phyloP scores from a whole-genome alignment of 2,113 vertebrate species.

The Engystomops pustulosus region DNA sequence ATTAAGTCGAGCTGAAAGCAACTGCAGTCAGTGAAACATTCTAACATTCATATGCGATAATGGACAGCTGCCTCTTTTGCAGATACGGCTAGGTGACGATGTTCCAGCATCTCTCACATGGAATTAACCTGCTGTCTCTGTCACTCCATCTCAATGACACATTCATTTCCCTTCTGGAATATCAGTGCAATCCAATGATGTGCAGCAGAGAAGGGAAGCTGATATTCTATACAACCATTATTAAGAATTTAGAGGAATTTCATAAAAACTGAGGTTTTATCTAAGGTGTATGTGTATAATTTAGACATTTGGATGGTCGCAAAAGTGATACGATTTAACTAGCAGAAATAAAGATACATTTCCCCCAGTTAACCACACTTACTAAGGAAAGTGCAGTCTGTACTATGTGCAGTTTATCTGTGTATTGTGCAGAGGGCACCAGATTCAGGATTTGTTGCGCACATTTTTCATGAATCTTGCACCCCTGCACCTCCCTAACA shows the following conservation, averaged over 20 bases:
- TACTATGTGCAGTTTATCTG: too few species aligned
- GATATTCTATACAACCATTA: background rate
- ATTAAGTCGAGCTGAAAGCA: conserved; percentile 22
- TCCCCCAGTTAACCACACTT: too few species aligned
- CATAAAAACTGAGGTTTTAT: too few species aligned
- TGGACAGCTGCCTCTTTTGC: conserved; percentile 43
- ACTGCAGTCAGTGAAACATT: conserved; percentile 36
- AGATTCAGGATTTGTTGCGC: too few species aligned
- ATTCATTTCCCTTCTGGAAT: conserved; percentile 40
- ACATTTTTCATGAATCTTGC: too few species aligned
- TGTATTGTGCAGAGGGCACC: too few species aligned
- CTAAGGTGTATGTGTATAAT: too few species aligned
- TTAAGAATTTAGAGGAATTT: background rate
- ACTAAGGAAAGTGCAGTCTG: too few species aligned
- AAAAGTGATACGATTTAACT: too few species aligned
- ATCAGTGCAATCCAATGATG: background rate
- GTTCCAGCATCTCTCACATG: conserved; percentile 19
- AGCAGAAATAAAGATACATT: too few species aligned
- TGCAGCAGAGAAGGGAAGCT: background rate
- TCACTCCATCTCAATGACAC: conserved; percentile 16
- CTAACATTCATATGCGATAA: conserved; percentile 24
- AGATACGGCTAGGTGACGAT: conserved; percentile 41
- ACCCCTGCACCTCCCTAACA: too few species aligned
- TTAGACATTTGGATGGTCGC: too few species aligned
- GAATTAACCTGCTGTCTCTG: conserved; percentile 40